Evolutionary conservation across 2,888 invertebrate genomes (phyloP).

Genomic region (Ophion slaviceki): DNA sequence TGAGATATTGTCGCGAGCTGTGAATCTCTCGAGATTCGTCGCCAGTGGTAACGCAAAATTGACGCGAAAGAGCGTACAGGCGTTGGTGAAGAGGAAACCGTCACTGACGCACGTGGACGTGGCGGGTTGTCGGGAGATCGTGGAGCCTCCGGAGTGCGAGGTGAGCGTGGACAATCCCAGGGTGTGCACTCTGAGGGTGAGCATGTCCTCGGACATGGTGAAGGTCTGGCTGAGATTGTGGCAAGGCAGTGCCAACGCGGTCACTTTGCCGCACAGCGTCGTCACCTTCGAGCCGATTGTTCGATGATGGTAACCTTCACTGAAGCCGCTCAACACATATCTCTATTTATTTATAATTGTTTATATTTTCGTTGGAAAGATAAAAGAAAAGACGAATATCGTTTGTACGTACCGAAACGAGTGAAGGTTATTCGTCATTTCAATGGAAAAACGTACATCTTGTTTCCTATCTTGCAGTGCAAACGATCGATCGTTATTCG

Average conservation of each 20-base stretch:
- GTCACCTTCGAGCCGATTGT: slow-evolving; percentile 75
- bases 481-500: slow-evolving; percentile 85
- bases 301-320: slow-evolving; percentile 24
- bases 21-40: slow-evolving; percentile 75
- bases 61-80: slow-evolving; percentile 71
- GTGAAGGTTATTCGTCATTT: slow-evolving; percentile 71
- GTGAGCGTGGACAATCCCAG: slow-evolving; percentile 74
- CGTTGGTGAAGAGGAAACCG: slow-evolving; percentile 74
- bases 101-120: slow-evolving; percentile 76
- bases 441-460: slow-evolving; percentile 87
- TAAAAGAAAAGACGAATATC: not conserved
- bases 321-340: not conserved
- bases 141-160: slow-evolving; percentile 70
- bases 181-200: slow-evolving; percentile 75
- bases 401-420: not conserved
- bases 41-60: slow-evolving; percentile 76
- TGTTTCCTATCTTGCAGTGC: slow-evolving; percentile 91
- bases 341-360: slow-evolving; percentile 56
- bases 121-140: slow-evolving; percentile 75
- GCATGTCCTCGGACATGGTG: slow-evolving; percentile 73
- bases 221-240: slow-evolving; percentile 77
- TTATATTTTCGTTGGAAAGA: slow-evolving; percentile 15
- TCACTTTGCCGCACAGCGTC: slow-evolving; percentile 74
- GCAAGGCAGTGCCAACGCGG: slow-evolving; percentile 72
- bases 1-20: slow-evolving; percentile 72